These are phyloP conservation scores for Temnothorax curvispinosus DNA, from an alignment of 1,140 invertebrate genomes.

Conservation along the genomic window DNA sequence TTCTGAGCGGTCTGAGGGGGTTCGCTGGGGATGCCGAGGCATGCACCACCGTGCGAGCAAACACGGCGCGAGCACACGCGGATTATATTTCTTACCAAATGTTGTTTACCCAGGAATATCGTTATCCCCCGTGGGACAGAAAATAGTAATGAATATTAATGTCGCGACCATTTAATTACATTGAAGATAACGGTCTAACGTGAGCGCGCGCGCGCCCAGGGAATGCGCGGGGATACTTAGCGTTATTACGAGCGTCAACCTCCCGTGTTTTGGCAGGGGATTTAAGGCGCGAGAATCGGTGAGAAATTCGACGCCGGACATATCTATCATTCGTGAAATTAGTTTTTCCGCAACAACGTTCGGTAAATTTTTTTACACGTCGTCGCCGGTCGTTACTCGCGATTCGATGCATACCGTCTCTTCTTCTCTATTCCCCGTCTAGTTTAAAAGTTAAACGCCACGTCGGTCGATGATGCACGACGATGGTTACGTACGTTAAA, in stretches of 20 bases:
- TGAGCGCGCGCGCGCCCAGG: not conserved
- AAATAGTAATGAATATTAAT: conserved; percentile 60
- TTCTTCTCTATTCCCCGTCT: not conserved
- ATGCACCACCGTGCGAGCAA: conserved; percentile 23
- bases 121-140: conserved; percentile 30
- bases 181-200: conserved; percentile 44
- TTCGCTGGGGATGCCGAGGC: not conserved
- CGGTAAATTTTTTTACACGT: not conserved
- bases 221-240: not conserved
- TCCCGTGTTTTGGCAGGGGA: not conserved
- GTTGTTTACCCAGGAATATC: conserved; percentile 42
- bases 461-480: conserved; percentile 22
- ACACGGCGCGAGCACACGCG: conserved; percentile 13
- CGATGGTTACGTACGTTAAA: conserved; percentile 15
- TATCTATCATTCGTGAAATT: not conserved
- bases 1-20: conserved; percentile 21
- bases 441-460: conserved; percentile 22
- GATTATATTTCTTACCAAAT: conserved; percentile 54
- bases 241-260: not conserved
- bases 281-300: not conserved
- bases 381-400: not conserved
- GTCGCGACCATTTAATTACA: conserved; percentile 50
- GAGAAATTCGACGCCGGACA: not conserved
- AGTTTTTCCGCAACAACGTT: not conserved
- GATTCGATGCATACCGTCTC: too few relatives aligned